These are phyloP conservation scores for Tinamus guttatus DNA, from an alignment of 2,113 vertebrate genomes.

Conservation along the genomic window DNA sequence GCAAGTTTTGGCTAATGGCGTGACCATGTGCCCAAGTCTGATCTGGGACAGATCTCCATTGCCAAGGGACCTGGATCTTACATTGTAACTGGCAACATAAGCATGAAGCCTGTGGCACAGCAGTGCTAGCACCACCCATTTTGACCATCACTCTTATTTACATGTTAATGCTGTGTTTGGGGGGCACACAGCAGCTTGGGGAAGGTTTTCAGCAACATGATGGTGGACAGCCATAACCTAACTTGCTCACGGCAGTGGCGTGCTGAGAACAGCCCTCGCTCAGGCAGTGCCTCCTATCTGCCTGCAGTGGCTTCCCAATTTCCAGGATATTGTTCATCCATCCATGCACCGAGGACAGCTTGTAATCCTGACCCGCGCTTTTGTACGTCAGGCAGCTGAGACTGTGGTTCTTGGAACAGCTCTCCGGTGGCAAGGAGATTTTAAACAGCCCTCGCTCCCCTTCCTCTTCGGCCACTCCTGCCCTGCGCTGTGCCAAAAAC, in stretches of 20 bases:
- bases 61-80: neutral
- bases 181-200: neutral
- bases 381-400: neutral
- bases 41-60: neutral
- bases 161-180: neutral
- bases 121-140: neutral
- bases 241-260: neutral
- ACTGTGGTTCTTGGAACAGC: constrained; percentile 3
- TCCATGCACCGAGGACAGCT: neutral
- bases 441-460: neutral
- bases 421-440: neutral
- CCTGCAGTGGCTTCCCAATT: neutral
- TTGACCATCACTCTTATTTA: neutral
- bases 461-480: neutral
- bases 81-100: neutral
- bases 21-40: neutral
- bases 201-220: neutral
- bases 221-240: neutral
- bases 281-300: neutral
- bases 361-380: neutral
- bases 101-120: neutral
- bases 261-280: neutral
- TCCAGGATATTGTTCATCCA: neutral
- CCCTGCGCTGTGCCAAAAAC: constrained; percentile 11
- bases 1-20: neutral